Conservation (phyloP, 2,888 invertebrate genomes). For the Campaea margaritaria region DNA sequence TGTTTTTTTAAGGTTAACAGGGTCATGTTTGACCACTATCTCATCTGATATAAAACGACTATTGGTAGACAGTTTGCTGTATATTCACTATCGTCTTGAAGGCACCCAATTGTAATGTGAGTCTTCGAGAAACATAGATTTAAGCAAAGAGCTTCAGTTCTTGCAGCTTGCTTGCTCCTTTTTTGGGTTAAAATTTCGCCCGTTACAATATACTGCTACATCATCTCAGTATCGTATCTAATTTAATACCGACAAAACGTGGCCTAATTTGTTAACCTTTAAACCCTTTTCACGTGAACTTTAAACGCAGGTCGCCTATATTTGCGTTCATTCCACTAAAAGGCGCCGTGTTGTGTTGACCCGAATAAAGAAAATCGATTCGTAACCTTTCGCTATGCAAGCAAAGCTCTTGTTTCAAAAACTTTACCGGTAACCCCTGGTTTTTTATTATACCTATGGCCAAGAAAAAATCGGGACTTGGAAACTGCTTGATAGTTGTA, state of each 20-base stretch:
- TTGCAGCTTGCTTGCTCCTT: background rate
- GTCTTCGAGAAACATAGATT: no score
- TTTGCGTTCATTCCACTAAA: slow-evolving; percentile 49
- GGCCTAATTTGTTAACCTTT: slow-evolving; percentile 32
- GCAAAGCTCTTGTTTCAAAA: background rate
- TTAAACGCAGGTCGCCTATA: slow-evolving; percentile 43
- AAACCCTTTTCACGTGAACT: slow-evolving; percentile 39
- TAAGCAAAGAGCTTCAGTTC: no score
- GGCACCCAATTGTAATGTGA: no score
- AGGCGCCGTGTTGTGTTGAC: slow-evolving; percentile 46
- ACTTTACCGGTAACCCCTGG: slow-evolving; percentile 7
- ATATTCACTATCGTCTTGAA: no score
- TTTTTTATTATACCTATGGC: background rate
- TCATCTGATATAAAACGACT: no score
- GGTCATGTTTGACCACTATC: no score
- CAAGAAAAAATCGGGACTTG: no score
- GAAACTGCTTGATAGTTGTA: no score
- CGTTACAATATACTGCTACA: background rate
- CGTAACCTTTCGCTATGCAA: slow-evolving; percentile 35
- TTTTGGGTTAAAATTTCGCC: background rate
- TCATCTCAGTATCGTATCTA: background rate
- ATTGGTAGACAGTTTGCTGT: no score
- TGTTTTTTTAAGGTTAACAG: no score
- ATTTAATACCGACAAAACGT: slow-evolving; percentile 6
- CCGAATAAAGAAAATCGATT: slow-evolving; percentile 52